phyloP scores from a whole-genome alignment of 2,113 vertebrate species.

The Empidonax alnorum region DNA sequence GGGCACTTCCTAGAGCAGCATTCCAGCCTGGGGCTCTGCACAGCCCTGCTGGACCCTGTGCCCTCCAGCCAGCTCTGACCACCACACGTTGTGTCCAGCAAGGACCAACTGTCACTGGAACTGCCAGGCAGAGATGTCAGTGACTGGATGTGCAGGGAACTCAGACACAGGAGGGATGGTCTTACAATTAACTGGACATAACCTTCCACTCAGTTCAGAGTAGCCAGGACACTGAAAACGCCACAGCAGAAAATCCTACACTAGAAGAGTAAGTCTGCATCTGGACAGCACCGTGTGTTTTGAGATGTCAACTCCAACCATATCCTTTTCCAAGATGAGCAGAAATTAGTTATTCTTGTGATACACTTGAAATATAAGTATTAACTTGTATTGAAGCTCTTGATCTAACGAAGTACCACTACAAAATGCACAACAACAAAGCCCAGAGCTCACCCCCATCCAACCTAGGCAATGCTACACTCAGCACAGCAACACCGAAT shows the following conservation, averaged over 20 bases:
- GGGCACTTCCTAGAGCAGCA: not conserved
- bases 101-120: not conserved
- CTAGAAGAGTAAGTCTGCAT: not conserved
- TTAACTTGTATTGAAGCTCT: not conserved
- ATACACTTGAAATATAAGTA: not conserved
- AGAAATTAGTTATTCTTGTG: not conserved
- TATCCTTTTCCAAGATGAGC: not conserved
- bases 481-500: not conserved
- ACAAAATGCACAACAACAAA: not conserved
- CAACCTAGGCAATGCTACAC: not conserved
- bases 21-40: accelerated
- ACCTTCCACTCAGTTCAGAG: not conserved
- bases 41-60: not conserved
- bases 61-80: not conserved
- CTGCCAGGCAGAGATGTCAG: not conserved
- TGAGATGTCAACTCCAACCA: not conserved
- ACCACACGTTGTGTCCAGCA: not conserved
- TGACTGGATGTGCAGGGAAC: not conserved
- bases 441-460: not conserved
- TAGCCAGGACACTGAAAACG: not conserved
- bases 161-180: not conserved
- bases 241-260: not conserved
- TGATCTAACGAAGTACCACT: not conserved
- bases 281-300: not conserved
- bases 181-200: not conserved